Base-by-base conservation (phyloP, 1,140 invertebrate species). In the Neodiprion pinetum region DNA sequence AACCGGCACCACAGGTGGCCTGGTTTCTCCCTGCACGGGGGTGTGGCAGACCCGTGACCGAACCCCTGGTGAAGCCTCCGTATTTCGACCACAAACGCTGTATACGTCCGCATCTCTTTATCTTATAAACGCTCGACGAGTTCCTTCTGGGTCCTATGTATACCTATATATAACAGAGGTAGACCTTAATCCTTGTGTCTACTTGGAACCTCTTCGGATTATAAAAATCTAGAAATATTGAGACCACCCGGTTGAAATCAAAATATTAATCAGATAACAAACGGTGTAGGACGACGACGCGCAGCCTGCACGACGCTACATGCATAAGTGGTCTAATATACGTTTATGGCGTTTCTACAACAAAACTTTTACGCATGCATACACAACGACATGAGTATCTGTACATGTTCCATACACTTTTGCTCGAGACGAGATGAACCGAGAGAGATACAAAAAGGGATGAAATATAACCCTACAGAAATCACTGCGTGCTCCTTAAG, bases 221-320 rank as follows among this genome's bases (percentile, higher is more conserved):
- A 61, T 61, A 61, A 61, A 61, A 61, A 61, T 61, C 53, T 61
- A 61, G n/a, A 61, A 61, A 61, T 61, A 61, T 11, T 12, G 11
- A 61, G 53, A 61, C 53, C 53, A 61, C 53, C 53, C 53, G 11
- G 53, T 61, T 61, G 53, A 61, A 61, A 61, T 61, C 53, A 61
- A 17, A 61, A 61, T 61, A 61, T 61, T 61, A 61, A 61, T 61
- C 53, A 61, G 53, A 12, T 61, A 61, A 12, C 28, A 40, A 40
- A 5, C 28, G 1, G 2, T 40, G 28, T 40, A 40, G 28, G 28
- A 5, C 28, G 28, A 5, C 28, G 28, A 40, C 28, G 28, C 28
- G 28, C 28, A 40, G 28, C 28, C 28, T 40, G 5, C 28, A 40
- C 28, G 28, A 40, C 28, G 28, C 28, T 40, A 5, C 5, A 40